phyloP scores from a whole-genome alignment of 2,888 invertebrate genomes.

The Dysmachus trigonus region DNA sequence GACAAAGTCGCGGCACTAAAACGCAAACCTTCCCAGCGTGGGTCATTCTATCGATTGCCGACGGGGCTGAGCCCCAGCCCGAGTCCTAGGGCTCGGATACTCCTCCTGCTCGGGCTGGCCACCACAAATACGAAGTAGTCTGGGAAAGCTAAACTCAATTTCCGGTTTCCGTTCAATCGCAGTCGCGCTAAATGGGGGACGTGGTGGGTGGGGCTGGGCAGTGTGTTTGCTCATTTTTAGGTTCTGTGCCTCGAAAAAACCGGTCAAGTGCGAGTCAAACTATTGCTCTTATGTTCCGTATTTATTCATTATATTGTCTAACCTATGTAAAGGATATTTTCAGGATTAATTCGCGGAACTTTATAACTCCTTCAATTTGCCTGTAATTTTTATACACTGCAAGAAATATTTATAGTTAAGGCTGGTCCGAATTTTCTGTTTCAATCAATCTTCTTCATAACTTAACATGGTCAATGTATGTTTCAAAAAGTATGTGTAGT shows the following conservation, averaged over 20 bases:
- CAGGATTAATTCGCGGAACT: too few species aligned
- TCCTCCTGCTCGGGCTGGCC: neutral
- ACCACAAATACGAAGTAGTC: neutral
- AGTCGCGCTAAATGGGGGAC: neutral
- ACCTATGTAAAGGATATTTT: too few species aligned
- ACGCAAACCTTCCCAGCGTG: neutral
- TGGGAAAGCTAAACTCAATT: conserved; percentile 40
- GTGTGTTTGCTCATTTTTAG: neutral
- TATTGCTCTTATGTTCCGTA: neutral
- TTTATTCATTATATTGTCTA: too few species aligned
- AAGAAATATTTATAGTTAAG: too few species aligned
- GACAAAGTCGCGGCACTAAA: neutral
- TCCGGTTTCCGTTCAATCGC: conserved; percentile 45
- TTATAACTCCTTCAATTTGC: too few species aligned
- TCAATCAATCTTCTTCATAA: too few species aligned
- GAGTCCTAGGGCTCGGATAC: too few species aligned
- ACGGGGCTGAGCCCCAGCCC: neutral
- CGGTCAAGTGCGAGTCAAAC: neutral
- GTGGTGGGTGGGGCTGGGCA: neutral
- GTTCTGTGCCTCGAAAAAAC: neutral
- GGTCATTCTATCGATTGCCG: neutral
- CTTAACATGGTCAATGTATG: too few species aligned
- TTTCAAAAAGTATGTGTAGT: too few species aligned
- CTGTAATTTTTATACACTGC: too few species aligned
- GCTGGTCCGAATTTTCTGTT: too few species aligned